Base-by-base conservation (phyloP, 2,113 vertebrate genomes). In the Mugil cephalus region DNA sequence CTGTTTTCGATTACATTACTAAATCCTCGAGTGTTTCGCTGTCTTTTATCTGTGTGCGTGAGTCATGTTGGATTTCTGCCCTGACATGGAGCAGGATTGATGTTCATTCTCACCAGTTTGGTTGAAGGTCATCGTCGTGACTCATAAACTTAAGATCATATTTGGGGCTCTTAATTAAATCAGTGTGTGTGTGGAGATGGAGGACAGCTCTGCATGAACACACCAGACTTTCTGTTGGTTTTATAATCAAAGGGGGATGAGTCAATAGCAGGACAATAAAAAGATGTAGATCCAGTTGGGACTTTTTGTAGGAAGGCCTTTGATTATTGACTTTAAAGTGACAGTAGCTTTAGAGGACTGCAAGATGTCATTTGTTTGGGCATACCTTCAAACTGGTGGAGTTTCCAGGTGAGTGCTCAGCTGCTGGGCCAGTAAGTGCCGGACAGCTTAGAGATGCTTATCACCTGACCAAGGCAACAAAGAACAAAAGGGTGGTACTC, bases 121-220 rank as follows among this genome's bases (percentile, higher is more conserved):
- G 56, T 61, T 35, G 7, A 71, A 76, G 84, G 78, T 88, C 84
- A 69, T 72, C 8, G 8, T 18, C 51, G 19, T 88, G 86, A 91
- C 68, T 87, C 83, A 87, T 18, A 18, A 84, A 76, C 69, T 51
- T 82, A 46, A 74, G 68, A 74, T 84, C 77, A 67, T 69, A 83
- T 87, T 75, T 65, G 39, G 43, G 51, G 21, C 30, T 65, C 35
- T 58, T 87, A 76, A 91, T 84, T 66, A 59, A 80, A 82, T 79
- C 86, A 80, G 19, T 64, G 58, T 84, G 86, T 64, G 58, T 84
- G 86, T 82, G 63, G 30, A 36, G 11, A 45, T 67, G 74, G 68
- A 76, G 70, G 14, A 71, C 17, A 36, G 21, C 40, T 66, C 60
- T 15, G 24, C 55, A 59, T 76, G 66, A 59, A 70, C 36, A 21